These are phyloP conservation scores for Garrulus glandarius DNA, from an alignment of 2,797 vertebrate genomes.

Conservation along the genomic window DNA sequence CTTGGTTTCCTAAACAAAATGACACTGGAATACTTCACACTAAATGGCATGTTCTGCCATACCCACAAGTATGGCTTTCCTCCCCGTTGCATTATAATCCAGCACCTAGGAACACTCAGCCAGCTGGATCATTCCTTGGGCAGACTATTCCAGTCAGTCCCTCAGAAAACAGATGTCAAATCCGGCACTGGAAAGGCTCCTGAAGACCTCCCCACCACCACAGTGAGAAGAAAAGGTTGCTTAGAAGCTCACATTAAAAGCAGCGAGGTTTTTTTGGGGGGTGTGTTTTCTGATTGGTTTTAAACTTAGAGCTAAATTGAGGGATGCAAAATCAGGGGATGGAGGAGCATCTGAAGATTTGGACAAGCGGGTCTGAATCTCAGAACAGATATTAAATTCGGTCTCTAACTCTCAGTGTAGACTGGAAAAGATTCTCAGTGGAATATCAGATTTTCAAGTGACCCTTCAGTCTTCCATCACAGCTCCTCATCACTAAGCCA, in stretches of 20 bases:
- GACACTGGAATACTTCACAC: not conserved
- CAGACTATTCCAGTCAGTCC: not conserved
- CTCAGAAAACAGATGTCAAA: slow-evolving; percentile 39
- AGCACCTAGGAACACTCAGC: not conserved
- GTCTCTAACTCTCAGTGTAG: not conserved
- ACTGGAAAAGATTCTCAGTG: not conserved
- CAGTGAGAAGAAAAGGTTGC: not conserved
- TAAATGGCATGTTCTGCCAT: not conserved
- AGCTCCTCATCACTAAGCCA: not conserved
- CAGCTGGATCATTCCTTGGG: not conserved
- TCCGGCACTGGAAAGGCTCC: not conserved
- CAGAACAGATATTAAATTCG: not conserved
- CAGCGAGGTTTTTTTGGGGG: not conserved
- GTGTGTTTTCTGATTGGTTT: not conserved
- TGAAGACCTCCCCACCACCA: not conserved
- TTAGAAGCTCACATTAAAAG: not conserved
- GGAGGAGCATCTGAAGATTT: not conserved
- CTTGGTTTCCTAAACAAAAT: not conserved
- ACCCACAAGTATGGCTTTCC: not conserved
- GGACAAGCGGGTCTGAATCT: not conserved
- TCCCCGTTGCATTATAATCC: not conserved
- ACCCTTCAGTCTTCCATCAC: not conserved
- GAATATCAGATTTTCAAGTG: not conserved
- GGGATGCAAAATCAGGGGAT: not conserved
- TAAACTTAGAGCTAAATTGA: not conserved